Conservation (phyloP, 2,797 vertebrate genomes). For the Urocyon cinereoargenteus region DNA sequence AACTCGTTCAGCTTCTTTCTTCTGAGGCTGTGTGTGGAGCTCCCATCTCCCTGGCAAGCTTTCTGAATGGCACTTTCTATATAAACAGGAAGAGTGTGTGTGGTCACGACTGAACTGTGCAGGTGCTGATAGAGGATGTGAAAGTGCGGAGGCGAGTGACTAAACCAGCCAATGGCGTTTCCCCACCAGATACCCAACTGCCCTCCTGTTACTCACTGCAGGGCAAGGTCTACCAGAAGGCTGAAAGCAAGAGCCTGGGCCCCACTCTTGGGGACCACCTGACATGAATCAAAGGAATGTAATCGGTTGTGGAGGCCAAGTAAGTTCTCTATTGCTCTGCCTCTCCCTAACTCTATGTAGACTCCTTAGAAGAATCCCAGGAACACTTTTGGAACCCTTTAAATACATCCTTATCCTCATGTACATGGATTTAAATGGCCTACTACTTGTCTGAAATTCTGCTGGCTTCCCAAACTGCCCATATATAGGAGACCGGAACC, state of each 20-base stretch:
- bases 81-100: slow-evolving; percentile 81
- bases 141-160: slow-evolving; percentile 75
- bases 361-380: not conserved
- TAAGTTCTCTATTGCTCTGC: not conserved
- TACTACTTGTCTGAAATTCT: not conserved
- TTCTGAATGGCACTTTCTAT: slow-evolving; percentile 77
- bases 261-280: not conserved
- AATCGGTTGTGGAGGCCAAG: not conserved
- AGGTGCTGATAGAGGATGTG: slow-evolving; percentile 83
- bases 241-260: not conserved
- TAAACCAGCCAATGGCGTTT: not conserved
- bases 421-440: not conserved
- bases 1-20: not conserved
- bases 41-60: not conserved
- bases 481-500: not conserved
- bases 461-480: not conserved
- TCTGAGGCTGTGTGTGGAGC: not conserved
- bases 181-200: not conserved
- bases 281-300: not conserved
- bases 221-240: not conserved
- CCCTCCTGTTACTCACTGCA: not conserved
- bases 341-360: not conserved
- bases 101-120: slow-evolving; percentile 72
- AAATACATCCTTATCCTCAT: not conserved
- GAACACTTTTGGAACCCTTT: not conserved